Evolutionary conservation across 2,888 invertebrate genomes (phyloP).

Genomic region (Panzeria rudis): DNA sequence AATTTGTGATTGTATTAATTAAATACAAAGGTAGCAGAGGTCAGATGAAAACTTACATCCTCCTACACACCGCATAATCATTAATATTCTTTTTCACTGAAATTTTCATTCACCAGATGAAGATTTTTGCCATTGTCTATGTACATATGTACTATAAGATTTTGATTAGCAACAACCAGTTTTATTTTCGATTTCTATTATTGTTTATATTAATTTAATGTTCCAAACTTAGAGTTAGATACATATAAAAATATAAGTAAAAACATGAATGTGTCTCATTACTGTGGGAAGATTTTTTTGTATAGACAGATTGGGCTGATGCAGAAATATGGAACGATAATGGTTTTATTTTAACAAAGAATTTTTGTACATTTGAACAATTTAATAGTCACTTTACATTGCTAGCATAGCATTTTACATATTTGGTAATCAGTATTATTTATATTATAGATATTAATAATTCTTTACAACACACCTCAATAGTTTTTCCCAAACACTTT

Average conservation of each 20-base stretch:
- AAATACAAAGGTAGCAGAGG: slow-evolving; percentile 66
- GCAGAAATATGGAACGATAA: slow-evolving; percentile 14
- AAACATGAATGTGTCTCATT: slow-evolving; percentile 44
- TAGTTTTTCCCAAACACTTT: slow-evolving; percentile 5
- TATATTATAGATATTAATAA: neutral
- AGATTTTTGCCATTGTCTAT: neutral
- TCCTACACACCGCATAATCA: slow-evolving; percentile 7
- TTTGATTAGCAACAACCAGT: slow-evolving; percentile 2
- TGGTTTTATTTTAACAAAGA: neutral
- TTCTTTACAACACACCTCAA: slow-evolving; percentile 49
- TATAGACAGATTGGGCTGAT: slow-evolving; percentile 21
- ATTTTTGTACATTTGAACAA: neutral
- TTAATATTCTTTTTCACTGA: neutral
- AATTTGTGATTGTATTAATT: slow-evolving; percentile 55
- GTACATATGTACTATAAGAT: neutral
- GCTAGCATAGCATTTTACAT: neutral
- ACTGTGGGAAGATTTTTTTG: slow-evolving; percentile 44
- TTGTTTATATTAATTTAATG: slow-evolving; percentile 50
- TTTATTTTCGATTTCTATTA: slow-evolving; percentile 59
- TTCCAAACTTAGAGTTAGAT: slow-evolving; percentile 14
- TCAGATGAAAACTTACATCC: slow-evolving; percentile 42
- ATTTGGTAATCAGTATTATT: neutral
- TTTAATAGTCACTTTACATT: neutral
- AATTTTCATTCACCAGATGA: neutral
- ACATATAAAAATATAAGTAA: neutral